These are phyloP conservation scores for Drosophila baimaii DNA, from an alignment of 1,140 invertebrate species.

Conservation along the genomic window DNA sequence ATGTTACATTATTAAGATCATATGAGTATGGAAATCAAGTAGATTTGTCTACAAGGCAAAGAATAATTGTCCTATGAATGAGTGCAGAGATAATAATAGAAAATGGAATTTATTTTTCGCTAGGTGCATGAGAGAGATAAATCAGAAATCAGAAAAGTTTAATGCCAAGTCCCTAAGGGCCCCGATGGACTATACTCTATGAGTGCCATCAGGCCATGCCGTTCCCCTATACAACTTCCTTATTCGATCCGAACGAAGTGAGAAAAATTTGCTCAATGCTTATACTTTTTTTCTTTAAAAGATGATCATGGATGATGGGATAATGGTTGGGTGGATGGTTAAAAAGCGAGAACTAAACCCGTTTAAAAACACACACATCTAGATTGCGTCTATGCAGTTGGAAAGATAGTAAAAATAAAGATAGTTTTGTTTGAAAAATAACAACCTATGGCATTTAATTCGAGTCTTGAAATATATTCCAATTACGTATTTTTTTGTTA, in stretches of 20 bases:
- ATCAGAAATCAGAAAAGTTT: constrained; percentile 32
- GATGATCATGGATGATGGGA: constrained; percentile 29
- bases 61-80: constrained; percentile 44
- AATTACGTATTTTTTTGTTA: neutral
- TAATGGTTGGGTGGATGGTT: constrained; percentile 44
- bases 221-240: constrained; percentile 36
- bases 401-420: neutral
- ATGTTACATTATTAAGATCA: constrained; percentile 24
- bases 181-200: constrained; percentile 49
- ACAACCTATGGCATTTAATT: neutral
- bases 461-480: neutral
- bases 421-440: neutral
- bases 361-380: constrained; percentile 24
- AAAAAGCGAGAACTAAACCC: constrained; percentile 31
- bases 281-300: constrained; percentile 21
- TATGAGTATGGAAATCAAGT: constrained; percentile 46
- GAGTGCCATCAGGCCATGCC: constrained; percentile 45
- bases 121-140: constrained; percentile 66
- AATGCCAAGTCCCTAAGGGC: constrained; percentile 60
- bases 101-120: constrained; percentile 36
- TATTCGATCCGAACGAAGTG: constrained; percentile 80
- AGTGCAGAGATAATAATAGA: constrained; percentile 47
- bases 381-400: constrained; percentile 39
- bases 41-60: constrained; percentile 49
- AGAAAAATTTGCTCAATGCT: constrained; percentile 82